A percentile compares a stretch with the other conserved stretches of the same genome.
Evolutionary conservation across 2,888 invertebrate genomes (phyloP).

Genomic region (Epistrophe eligans): DNA sequence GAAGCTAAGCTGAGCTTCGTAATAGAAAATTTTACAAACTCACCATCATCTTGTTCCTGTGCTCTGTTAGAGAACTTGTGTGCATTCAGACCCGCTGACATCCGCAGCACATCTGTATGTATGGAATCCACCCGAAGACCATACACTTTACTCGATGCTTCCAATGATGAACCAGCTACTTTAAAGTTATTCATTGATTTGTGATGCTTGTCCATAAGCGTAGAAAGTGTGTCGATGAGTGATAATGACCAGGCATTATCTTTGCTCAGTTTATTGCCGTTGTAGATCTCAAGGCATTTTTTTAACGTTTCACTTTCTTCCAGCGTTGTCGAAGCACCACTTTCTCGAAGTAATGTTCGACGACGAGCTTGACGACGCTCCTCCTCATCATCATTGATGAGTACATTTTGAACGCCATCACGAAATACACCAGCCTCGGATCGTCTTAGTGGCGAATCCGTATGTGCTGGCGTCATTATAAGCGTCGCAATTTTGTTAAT

Average conservation of each 20-base stretch:
- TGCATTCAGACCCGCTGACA: slow-evolving; percentile 87
- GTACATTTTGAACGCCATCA: slow-evolving; percentile 77
- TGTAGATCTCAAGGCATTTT: slow-evolving; percentile 90
- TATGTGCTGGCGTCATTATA: slow-evolving; percentile 81
- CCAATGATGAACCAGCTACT: slow-evolving; percentile 93
- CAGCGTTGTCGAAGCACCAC: slow-evolving; percentile 77
- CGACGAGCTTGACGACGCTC: slow-evolving; percentile 85
- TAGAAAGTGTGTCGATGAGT: slow-evolving; percentile 93
- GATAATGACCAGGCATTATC: slow-evolving; percentile 96
- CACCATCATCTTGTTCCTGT: slow-evolving; percentile 65
- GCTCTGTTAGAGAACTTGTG: slow-evolving; percentile 79
- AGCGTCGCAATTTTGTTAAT: slow-evolving; percentile 66
- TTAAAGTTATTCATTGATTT: slow-evolving; percentile 89
- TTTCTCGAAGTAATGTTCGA: slow-evolving; percentile 78
- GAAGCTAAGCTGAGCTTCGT: not conserved
- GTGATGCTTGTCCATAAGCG: slow-evolving; percentile 89
- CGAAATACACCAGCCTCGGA: slow-evolving; percentile 80
- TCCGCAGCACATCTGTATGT: slow-evolving; percentile 91
- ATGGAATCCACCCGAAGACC: slow-evolving; percentile 94
- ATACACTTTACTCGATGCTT: slow-evolving; percentile 95
- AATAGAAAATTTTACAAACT: slow-evolving; percentile 22
- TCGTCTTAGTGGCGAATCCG: slow-evolving; percentile 81
- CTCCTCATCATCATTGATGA: slow-evolving; percentile 86
- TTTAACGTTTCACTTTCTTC: slow-evolving; percentile 88
- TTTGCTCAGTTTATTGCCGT: slow-evolving; percentile 93